A percentile compares a stretch with the other conserved stretches of the same genome.
phyloP scores from a whole-genome alignment of 2,888 invertebrate species.

The Xestia ashworthii region DNA sequence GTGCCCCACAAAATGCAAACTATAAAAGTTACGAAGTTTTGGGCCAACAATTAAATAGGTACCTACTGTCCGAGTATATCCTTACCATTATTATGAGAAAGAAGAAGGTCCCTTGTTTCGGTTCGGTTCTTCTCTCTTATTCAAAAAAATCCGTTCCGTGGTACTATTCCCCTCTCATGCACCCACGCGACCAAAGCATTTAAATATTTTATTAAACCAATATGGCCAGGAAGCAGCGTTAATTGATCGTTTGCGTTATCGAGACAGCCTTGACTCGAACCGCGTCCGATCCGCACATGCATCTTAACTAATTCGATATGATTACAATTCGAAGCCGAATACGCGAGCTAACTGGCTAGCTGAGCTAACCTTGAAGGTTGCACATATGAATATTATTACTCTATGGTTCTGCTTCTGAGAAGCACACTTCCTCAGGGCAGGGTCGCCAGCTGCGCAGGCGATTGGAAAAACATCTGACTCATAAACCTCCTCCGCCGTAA shows the following conservation, averaged over 20 bases:
- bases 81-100: not conserved
- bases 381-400: conserved; percentile 55
- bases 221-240: conserved; percentile 49
- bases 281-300: conserved; percentile 55
- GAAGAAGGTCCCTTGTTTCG: not conserved
- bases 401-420: conserved; percentile 60
- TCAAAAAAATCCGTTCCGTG: conserved; percentile 5
- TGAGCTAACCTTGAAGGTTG: conserved; percentile 51
- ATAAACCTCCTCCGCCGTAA: conserved; percentile 46
- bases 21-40: not conserved
- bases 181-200: conserved; percentile 35
- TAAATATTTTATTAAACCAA: conserved; percentile 56
- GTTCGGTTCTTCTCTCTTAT: too few species aligned
- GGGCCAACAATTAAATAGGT: not conserved
- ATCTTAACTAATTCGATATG: conserved; percentile 58
- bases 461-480: conserved; percentile 56
- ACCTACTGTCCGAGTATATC: not conserved
- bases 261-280: conserved; percentile 62
- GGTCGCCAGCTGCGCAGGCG: conserved; percentile 32
- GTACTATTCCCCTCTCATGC: conserved; percentile 15
- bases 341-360: conserved; percentile 17
- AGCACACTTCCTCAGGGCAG: conserved; percentile 58
- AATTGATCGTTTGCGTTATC: conserved; percentile 64
- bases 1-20: not conserved
- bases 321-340: conserved; percentile 56